phyloP scores from a whole-genome alignment of 2,797 vertebrate genomes.

The Pristis pectinata region DNA sequence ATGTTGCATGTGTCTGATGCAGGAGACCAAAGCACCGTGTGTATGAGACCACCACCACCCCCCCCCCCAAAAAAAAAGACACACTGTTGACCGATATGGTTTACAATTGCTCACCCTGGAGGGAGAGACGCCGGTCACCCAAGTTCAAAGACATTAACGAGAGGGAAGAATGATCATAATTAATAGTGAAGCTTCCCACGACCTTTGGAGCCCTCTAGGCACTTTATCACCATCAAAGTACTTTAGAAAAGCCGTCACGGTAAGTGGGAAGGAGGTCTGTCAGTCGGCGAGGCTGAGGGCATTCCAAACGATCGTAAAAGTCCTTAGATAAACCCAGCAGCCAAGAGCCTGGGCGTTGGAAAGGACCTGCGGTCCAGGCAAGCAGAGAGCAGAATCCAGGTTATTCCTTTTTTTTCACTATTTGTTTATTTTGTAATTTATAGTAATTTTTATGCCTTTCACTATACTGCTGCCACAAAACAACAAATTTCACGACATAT shows the following conservation, averaged over 20 bases:
- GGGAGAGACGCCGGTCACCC: background rate
- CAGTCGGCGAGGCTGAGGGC: background rate
- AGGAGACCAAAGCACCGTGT: background rate
- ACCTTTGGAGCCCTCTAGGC: background rate
- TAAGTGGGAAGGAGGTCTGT: background rate
- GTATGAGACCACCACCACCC: background rate
- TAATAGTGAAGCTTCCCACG: background rate
- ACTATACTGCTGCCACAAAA: too few relatives aligned
- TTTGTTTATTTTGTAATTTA: too few relatives aligned
- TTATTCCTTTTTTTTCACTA: too few relatives aligned
- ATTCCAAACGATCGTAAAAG: background rate
- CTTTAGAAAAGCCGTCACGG: background rate
- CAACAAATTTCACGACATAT: too few relatives aligned
- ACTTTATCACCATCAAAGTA: background rate
- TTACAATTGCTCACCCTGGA: too few relatives aligned
- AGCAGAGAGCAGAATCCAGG: too few relatives aligned
- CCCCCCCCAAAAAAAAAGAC: background rate
- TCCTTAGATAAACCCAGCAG: background rate
- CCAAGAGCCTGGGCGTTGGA: background rate
- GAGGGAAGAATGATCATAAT: background rate
- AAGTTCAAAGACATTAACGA: background rate
- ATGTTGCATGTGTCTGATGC: background rate
- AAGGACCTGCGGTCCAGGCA: too few relatives aligned
- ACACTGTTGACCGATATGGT: too few relatives aligned
- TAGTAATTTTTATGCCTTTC: too few relatives aligned